Evolutionary conservation across 1,140 invertebrate species (phyloP).

Genomic region (Brachionus plicatilis): DNA sequence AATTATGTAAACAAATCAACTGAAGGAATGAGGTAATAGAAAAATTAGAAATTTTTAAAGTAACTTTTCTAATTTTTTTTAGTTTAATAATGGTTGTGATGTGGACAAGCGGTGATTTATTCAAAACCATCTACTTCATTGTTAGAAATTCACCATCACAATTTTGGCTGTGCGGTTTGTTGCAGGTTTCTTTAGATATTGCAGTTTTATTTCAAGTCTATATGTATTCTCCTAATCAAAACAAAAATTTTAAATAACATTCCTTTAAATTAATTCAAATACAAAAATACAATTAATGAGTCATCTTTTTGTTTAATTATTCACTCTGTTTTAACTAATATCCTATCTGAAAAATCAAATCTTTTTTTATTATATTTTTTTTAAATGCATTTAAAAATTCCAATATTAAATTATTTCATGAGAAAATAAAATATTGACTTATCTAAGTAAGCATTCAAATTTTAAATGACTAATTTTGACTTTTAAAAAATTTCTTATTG

Average conservation of each 20-base stretch:
- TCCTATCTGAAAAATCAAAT: too few species aligned
- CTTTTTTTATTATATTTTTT: too few species aligned
- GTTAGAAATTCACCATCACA: slow-evolving; percentile 79
- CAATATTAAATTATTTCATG: too few species aligned
- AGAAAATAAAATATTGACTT: too few species aligned
- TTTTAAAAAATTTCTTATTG: too few species aligned
- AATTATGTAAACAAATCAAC: slow-evolving; percentile 85
- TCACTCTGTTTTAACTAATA: too few species aligned
- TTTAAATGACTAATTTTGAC: too few species aligned
- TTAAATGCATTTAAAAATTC: too few species aligned
- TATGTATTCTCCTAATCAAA: slow-evolving; percentile 52
- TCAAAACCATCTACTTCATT: slow-evolving; percentile 94
- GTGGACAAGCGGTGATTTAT: slow-evolving; percentile 87
- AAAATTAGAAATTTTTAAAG: background rate
- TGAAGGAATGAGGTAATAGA: slow-evolving; percentile 81
- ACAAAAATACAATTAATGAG: too few species aligned
- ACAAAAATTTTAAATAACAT: background rate
- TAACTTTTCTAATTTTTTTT: slow-evolving; percentile 54
- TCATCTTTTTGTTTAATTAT: too few species aligned
- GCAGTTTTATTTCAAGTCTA: slow-evolving; percentile 74
- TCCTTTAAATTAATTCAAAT: background rate
- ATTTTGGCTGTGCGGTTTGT: slow-evolving; percentile 86
- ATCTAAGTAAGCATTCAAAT: too few species aligned
- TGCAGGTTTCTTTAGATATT: slow-evolving; percentile 78
- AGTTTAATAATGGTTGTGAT: slow-evolving; percentile 71